A percentile compares a stretch with the other conserved stretches of the same genome.
Conservation (phyloP, 2,797 vertebrate genomes). For the Ispidina picta region DNA sequence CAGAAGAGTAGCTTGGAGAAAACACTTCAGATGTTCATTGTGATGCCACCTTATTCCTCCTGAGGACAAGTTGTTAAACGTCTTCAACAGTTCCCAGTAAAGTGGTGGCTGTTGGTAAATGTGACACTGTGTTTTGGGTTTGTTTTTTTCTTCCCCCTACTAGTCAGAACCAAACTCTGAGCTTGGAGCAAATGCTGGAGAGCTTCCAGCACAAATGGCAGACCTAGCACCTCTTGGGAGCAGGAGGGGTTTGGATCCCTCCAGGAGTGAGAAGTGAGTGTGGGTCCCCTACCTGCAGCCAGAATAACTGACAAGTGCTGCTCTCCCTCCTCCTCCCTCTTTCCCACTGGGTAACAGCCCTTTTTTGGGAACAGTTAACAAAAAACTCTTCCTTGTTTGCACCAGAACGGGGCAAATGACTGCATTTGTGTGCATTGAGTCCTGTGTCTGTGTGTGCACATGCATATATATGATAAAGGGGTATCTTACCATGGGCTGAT, state of each 20-base stretch:
- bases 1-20: not conserved
- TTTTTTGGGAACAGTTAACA: not conserved
- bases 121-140: not conserved
- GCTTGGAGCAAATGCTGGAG: not conserved
- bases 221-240: not conserved
- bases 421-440: rapidly evolving
- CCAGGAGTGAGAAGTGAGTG: not conserved
- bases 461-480: rapidly evolving
- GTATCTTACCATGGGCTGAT: not conserved
- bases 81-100: not conserved
- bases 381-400: not conserved
- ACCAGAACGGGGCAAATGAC: not conserved
- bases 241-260: not conserved
- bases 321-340: not conserved
- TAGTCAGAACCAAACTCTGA: not conserved
- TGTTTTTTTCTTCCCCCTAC: too few species aligned
- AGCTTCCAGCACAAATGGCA: not conserved
- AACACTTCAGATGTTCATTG: not conserved
- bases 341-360: not conserved
- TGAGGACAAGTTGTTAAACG: rapidly evolving
- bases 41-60: not conserved
- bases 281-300: not conserved
- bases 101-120: not conserved
- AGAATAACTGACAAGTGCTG: not conserved
- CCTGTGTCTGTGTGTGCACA: rapidly evolving